These are phyloP conservation scores for Porites evermanni DNA, from an alignment of 92 coral and sea anemone species.

Conservation along the genomic window DNA sequence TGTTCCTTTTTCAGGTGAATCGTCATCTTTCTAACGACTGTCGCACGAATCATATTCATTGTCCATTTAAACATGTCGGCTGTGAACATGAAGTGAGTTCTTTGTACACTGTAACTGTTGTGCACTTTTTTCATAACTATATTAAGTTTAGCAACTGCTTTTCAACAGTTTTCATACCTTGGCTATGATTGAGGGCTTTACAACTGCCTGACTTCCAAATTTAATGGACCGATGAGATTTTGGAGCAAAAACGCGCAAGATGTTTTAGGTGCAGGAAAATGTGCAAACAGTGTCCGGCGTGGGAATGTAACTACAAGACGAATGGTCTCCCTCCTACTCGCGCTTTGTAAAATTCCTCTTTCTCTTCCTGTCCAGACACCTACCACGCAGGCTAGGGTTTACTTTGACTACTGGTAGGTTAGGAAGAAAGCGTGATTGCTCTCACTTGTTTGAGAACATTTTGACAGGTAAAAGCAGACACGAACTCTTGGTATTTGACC, in stretches of 20 bases:
- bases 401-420: no score
- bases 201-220: neutral
- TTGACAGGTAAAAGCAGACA: no score
- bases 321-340: no score
- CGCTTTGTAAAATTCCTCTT: no score
- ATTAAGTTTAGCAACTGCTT: no score
- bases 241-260: neutral
- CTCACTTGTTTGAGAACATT: no score
- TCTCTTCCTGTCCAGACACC: no score
- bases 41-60: conserved; percentile 82
- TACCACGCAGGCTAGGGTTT: no score
- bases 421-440: no score
- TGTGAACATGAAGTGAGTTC: conserved; percentile 88
- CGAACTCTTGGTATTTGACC: no score
- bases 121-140: no score
- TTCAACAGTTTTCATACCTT: neutral
- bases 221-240: neutral
- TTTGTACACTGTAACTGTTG: no score
- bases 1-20: conserved; percentile 68
- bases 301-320: neutral
- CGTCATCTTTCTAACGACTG: conserved; percentile 90
- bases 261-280: neutral
- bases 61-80: conserved; percentile 96
- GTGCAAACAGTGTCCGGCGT: neutral
- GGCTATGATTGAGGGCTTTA: neutral